phyloP scores from a whole-genome alignment of 2,888 invertebrate genomes.

The Drosophila stalkeri region DNA sequence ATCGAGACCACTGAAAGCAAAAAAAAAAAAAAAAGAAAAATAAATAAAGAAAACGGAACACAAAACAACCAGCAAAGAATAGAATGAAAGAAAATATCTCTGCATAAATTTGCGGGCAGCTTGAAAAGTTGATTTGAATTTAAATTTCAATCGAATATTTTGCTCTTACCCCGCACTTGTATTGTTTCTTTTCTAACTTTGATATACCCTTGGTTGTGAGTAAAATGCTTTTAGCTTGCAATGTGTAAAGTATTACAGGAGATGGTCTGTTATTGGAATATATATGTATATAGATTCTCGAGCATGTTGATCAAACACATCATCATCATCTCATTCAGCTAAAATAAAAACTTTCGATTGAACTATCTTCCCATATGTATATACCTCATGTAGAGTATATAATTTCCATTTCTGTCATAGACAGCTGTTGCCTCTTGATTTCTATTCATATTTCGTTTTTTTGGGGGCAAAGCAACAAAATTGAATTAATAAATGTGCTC shows the following conservation, averaged over 20 bases:
- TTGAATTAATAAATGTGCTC: conserved; percentile 55
- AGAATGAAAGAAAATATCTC: conserved; percentile 36
- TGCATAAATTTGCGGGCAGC: conserved; percentile 72
- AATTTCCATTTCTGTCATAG: neutral
- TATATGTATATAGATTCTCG: too few species aligned
- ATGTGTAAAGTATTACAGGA: neutral
- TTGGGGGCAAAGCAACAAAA: conserved; percentile 19
- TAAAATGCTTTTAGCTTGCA: neutral
- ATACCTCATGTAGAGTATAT: neutral
- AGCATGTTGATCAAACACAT: too few species aligned
- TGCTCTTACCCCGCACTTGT: conserved; percentile 25
- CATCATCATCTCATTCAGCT: too few species aligned
- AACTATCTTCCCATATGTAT: neutral
- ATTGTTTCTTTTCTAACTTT: conserved; percentile 1
- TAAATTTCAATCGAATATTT: conserved; percentile 67
- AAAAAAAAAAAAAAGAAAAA: neutral
- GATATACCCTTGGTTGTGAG: neutral
- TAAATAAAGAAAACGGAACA: conserved; percentile 12
- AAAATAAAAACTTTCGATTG: neutral
- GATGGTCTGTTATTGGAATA: too few species aligned
- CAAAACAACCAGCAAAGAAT: conserved; percentile 4
- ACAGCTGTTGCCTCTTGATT: conserved; percentile 6
- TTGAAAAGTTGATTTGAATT: conserved; percentile 75
- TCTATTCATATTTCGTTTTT: conserved; percentile 42
- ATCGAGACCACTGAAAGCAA: conserved; percentile 8